A percentile compares a stretch with the other conserved stretches of the same genome.
These are phyloP conservation scores for Coranthus polyacanthus DNA, from an alignment of 2,797 vertebrate species.

Conservation along the genomic window DNA sequence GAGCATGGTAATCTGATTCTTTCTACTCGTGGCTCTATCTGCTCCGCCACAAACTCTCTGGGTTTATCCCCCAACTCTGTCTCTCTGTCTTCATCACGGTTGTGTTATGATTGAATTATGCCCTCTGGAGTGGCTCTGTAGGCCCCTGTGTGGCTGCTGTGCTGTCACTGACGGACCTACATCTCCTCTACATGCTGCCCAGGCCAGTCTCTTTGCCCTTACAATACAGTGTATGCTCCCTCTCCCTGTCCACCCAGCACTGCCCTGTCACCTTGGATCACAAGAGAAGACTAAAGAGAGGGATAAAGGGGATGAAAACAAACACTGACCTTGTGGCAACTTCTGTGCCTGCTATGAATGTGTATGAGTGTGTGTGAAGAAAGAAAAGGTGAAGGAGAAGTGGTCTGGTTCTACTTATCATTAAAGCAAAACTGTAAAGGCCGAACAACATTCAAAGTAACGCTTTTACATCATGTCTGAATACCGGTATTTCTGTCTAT, in stretches of 20 bases:
- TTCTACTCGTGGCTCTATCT: constrained; percentile 67
- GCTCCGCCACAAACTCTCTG: constrained; percentile 56
- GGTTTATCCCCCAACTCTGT: constrained; percentile 54
- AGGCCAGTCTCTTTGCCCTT: constrained; percentile 46
- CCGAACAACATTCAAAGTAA: too few relatives aligned
- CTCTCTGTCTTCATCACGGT: constrained; percentile 65
- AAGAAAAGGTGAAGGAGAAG: neutral
- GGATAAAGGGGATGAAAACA: constrained; percentile 56
- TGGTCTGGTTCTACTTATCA: neutral
- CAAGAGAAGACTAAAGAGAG: constrained; percentile 27
- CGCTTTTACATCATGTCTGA: too few relatives aligned
- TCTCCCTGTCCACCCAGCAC: constrained; percentile 47
- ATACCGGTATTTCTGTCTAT: neutral
- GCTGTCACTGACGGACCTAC: constrained; percentile 65
- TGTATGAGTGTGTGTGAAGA: neutral
- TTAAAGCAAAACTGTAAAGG: too few relatives aligned
- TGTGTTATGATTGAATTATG: constrained; percentile 81
- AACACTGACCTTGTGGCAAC: constrained; percentile 74
- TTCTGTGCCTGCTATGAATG: constrained; percentile 25
- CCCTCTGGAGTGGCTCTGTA: constrained; percentile 68
- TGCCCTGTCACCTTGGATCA: constrained; percentile 80
- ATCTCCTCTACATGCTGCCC: constrained; percentile 32
- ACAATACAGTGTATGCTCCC: constrained; percentile 35
- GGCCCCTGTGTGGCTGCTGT: constrained; percentile 50
- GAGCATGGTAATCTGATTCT: constrained; percentile 80